A percentile compares a stretch with the other conserved stretches of the same genome.
Evolutionary conservation across 2,113 vertebrate species (phyloP).

Genomic region (Melozone crissalis): DNA sequence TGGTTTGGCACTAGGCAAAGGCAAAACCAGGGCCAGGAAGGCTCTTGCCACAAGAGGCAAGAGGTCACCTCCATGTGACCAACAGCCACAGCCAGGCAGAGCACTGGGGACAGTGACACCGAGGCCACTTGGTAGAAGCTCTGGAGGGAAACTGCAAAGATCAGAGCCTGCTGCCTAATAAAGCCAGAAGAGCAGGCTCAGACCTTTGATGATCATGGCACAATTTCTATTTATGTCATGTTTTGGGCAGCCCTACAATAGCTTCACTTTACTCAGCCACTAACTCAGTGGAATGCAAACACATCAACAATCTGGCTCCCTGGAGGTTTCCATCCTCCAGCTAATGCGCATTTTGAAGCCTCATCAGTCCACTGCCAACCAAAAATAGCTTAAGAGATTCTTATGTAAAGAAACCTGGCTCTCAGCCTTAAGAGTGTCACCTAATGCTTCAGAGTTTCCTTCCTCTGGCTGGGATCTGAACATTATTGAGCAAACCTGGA

Average conservation of each 20-base stretch:
- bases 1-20: too few species aligned
- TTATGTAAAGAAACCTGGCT: not conserved
- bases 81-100: conserved; percentile 84
- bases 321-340: not conserved
- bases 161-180: conserved; percentile 49
- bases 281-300: conserved; percentile 23
- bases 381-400: conserved; percentile 22
- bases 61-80: conserved; percentile 82
- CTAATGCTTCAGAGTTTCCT: not conserved
- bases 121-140: not conserved
- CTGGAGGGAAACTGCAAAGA: not conserved
- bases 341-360: not conserved
- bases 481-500: not conserved
- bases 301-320: conserved; percentile 18
- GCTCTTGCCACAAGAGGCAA: not conserved
- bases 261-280: not conserved
- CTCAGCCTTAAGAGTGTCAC: not conserved
- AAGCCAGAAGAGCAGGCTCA: conserved; percentile 39
- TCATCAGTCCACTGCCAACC: not conserved
- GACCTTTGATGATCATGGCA: conserved; percentile 25
- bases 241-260: conserved; percentile 49
- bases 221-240: conserved; percentile 42
- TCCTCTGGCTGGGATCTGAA: not conserved
- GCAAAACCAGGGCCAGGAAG: not conserved
- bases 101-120: conserved; percentile 48